A percentile compares a stretch with the other conserved stretches of the same genome.
Evolutionary conservation across 1,140 invertebrate genomes (phyloP).

Genomic region (Polyergus mexicanus): DNA sequence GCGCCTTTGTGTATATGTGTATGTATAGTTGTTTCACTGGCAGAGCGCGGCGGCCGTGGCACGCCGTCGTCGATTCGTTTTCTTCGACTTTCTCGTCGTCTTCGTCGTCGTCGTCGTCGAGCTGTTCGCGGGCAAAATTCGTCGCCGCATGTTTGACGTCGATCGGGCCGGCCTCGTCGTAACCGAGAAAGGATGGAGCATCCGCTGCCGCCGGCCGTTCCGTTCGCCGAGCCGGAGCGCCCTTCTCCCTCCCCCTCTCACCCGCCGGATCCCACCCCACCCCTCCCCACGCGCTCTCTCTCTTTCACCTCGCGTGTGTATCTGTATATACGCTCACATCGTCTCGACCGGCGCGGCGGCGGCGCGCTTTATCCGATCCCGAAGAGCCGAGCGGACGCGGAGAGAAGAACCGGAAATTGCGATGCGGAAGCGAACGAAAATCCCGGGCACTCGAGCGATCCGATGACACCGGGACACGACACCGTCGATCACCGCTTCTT

Average conservation of each 20-base stretch:
- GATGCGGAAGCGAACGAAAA: not conserved
- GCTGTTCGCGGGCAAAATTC: slow-evolving; percentile 59
- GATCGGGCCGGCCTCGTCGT: slow-evolving; percentile 49
- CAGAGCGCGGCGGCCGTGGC: slow-evolving; percentile 73
- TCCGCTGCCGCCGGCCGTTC: slow-evolving; percentile 61
- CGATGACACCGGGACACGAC: slow-evolving; percentile 12
- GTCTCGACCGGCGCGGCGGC: slow-evolving; percentile 46
- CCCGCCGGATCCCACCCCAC: not conserved
- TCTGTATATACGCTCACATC: slow-evolving; percentile 60
- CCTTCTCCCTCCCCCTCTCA: slow-evolving; percentile 20
- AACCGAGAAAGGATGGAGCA: slow-evolving; percentile 15
- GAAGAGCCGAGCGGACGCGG: too few relatives aligned
- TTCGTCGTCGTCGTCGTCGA: slow-evolving; percentile 11
- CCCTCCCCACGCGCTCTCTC: not conserved
- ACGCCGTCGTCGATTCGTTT: slow-evolving; percentile 62
- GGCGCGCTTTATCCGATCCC: not conserved
- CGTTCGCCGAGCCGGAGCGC: slow-evolving; percentile 66
- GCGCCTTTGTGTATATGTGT: not conserved
- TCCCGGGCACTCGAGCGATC: not conserved
- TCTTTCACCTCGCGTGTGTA: slow-evolving; percentile 17
- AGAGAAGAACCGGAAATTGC: not conserved
- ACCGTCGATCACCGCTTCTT: slow-evolving; percentile 14
- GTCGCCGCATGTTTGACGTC: slow-evolving; percentile 77
- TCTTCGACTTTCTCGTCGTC: slow-evolving; percentile 10
- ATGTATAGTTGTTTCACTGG: slow-evolving; percentile 68